These are phyloP conservation scores for Psilopsiagon aurifrons DNA, from an alignment of 2,113 vertebrate species.

Conservation along the genomic window DNA sequence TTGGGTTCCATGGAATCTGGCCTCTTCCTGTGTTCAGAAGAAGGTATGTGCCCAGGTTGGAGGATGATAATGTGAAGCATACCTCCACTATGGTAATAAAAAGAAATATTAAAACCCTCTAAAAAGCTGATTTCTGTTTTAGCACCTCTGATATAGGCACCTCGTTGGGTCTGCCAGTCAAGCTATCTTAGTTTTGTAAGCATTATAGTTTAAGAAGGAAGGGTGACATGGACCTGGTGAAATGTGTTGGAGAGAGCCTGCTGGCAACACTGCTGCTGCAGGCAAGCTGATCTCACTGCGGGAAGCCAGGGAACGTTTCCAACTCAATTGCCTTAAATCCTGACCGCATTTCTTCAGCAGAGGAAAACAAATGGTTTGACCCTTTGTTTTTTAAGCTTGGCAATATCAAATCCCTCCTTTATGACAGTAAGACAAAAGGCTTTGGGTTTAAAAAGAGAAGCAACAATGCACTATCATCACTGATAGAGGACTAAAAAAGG, in stretches of 20 bases:
- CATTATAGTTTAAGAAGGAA: not conserved
- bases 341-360: not conserved
- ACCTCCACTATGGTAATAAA: not conserved
- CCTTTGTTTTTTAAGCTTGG: not conserved
- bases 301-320: not conserved
- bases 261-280: not conserved
- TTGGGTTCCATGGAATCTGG: fast-evolving
- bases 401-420: not conserved
- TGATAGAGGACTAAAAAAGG: not conserved
- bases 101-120: not conserved
- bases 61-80: not conserved
- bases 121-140: not conserved
- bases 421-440: not conserved
- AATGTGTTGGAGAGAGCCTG: not conserved
- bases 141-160: not conserved
- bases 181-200: not conserved
- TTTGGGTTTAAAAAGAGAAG: not conserved
- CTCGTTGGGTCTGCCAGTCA: not conserved
- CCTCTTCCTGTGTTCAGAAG: not conserved
- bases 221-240: not conserved
- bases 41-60: not conserved
- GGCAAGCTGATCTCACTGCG: not conserved
- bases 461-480: not conserved
- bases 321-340: not conserved
- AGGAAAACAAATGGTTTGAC: not conserved